Evolutionary conservation across 2,888 invertebrate species (phyloP).

Genomic region (Tinea pellionella): DNA sequence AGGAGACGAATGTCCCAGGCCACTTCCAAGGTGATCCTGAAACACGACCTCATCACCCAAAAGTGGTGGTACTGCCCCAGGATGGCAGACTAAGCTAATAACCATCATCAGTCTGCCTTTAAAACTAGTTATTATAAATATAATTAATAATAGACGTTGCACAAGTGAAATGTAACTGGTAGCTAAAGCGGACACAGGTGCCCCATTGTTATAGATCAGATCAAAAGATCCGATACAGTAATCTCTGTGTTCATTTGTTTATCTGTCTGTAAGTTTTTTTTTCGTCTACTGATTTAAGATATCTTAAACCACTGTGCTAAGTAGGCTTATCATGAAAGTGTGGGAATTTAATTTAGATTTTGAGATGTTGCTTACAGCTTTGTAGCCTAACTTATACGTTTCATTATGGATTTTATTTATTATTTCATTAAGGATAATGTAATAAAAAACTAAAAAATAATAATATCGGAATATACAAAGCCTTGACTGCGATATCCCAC

Average conservation of each 20-base stretch:
- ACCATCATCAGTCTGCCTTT: too few species aligned
- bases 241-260: slow-evolving; percentile 28
- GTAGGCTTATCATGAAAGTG: slow-evolving; percentile 4
- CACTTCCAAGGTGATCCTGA: too few species aligned
- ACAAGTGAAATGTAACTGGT: neutral
- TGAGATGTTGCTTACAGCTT: neutral
- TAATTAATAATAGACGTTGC: neutral
- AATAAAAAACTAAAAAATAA: too few species aligned
- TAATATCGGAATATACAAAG: too few species aligned
- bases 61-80: too few species aligned
- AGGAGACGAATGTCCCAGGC: too few species aligned
- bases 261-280: slow-evolving; percentile 23
- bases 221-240: slow-evolving; percentile 29
- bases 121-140: neutral
- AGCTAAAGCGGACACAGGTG: slow-evolving; percentile 22
- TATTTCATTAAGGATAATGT: too few species aligned
- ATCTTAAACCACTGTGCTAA: neutral
- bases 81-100: too few species aligned
- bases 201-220: slow-evolving; percentile 33
- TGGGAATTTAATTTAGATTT: slow-evolving; percentile 6
- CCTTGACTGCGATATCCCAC: too few species aligned
- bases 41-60: too few species aligned
- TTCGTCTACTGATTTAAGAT: neutral
- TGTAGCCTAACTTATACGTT: neutral
- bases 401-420: neutral